Conservation (phyloP, 1,140 invertebrate genomes). For the Lepidotrigona ventralis region DNA sequence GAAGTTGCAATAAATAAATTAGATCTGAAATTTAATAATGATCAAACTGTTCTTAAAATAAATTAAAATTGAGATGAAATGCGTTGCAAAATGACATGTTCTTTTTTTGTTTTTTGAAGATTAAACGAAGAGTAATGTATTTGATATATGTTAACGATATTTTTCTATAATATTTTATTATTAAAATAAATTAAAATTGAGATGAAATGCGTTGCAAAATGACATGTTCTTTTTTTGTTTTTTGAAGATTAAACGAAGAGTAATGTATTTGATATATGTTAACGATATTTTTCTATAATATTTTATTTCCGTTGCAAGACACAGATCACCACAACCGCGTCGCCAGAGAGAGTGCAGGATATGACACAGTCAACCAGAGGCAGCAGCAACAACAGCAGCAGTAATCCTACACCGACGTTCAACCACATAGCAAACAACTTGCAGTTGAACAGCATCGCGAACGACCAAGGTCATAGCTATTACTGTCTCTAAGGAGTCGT, state of each 20-base stretch:
- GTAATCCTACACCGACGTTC: conserved; percentile 66
- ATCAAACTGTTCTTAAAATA: no score
- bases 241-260: neutral
- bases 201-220: no score
- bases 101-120: no score
- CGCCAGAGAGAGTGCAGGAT: conserved; percentile 67
- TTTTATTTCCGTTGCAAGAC: conserved; percentile 25
- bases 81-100: no score
- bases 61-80: no score
- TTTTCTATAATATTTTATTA: neutral
- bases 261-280: neutral
- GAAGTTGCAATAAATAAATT: neutral
- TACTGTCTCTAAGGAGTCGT: conserved; percentile 73
- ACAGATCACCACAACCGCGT: conserved; percentile 61
- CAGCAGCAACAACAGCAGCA: conserved; percentile 68
- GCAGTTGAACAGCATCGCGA: conserved; percentile 76
- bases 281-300: neutral
- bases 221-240: neutral
- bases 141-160: no score
- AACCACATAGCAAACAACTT: conserved; percentile 74
- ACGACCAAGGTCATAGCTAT: conserved; percentile 78
- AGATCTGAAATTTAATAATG: neutral
- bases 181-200: no score
- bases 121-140: no score
- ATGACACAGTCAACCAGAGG: conserved; percentile 62